These are phyloP conservation scores for Phrynocephalus versicolor DNA, from an alignment of 2,113 vertebrate species.

Conservation along the genomic window DNA sequence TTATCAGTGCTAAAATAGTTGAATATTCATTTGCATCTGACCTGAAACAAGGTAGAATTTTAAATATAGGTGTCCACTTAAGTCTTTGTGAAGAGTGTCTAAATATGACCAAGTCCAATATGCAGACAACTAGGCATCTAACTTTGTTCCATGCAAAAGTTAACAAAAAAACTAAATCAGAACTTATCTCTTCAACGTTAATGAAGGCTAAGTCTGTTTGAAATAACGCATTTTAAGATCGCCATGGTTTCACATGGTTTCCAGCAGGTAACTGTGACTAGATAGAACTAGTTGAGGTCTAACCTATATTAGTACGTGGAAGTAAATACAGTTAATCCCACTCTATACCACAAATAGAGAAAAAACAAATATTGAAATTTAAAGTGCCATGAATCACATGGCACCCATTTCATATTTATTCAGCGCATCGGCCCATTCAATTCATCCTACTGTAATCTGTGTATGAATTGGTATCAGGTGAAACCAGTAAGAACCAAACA, in stretches of 20 bases:
- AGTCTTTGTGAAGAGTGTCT: slow-evolving; percentile 25
- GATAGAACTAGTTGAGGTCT: not conserved
- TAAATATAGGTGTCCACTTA: slow-evolving; percentile 29
- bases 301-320: not conserved
- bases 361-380: not conserved
- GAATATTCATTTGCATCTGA: slow-evolving; percentile 41
- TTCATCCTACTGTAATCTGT: not conserved
- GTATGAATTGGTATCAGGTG: not conserved
- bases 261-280: not conserved
- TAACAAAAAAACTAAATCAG: not conserved
- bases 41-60: slow-evolving; percentile 21
- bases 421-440: not conserved
- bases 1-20: slow-evolving; percentile 54
- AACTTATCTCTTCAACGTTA: not conserved
- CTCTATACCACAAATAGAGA: not conserved
- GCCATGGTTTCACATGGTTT: not conserved
- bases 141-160: not conserved
- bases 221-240: not conserved
- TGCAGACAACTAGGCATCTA: not conserved
- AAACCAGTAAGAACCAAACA: not conserved
- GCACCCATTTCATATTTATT: not conserved
- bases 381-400: not conserved
- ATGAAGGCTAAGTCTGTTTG: not conserved
- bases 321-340: not conserved
- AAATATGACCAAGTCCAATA: not conserved